These are phyloP conservation scores for Arctopsyche grandis DNA, from an alignment of 1,140 invertebrate genomes.

Conservation along the genomic window DNA sequence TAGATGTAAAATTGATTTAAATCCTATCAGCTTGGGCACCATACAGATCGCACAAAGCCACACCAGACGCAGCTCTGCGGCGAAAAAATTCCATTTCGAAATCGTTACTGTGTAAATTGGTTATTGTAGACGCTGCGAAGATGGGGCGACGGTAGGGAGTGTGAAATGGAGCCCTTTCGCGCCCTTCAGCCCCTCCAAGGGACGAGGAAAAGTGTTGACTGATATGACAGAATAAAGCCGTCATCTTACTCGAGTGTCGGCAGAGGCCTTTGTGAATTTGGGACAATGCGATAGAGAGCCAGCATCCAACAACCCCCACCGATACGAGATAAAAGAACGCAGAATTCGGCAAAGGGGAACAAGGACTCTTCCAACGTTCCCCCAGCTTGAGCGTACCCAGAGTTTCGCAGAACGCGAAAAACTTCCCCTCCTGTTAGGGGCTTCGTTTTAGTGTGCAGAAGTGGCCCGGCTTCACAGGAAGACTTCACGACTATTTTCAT, in stretches of 20 bases:
- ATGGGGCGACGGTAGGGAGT: too few relatives aligned
- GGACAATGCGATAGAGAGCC: constrained; percentile 40
- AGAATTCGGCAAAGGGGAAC: background rate
- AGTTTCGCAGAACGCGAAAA: too few relatives aligned
- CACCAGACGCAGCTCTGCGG: too few relatives aligned
- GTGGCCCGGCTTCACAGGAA: background rate
- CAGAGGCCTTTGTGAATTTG: constrained; percentile 44
- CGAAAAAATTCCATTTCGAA: too few relatives aligned
- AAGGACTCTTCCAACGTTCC: background rate
- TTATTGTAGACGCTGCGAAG: too few relatives aligned
- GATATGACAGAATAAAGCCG: constrained; percentile 49
- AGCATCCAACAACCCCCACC: background rate
- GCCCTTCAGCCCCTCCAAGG: too few relatives aligned
- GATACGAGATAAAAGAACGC: constrained; percentile 38
- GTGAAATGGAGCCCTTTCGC: too few relatives aligned
- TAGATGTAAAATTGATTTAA: too few relatives aligned
- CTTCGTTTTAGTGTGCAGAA: constrained; percentile 2
- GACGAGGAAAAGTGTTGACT: constrained; percentile 16
- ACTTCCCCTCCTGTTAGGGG: background rate
- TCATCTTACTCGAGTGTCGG: constrained; percentile 11
- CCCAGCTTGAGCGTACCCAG: too few relatives aligned
- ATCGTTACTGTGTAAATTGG: too few relatives aligned
- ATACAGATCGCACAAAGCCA: too few relatives aligned
- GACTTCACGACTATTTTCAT: constrained; percentile 19
- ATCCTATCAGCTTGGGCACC: too few relatives aligned